Percentiles rank a stretch among this genome's conserved stretches.
Conservation (phyloP, 2,113 vertebrate genomes). For the Grammomys surdaster region DNA sequence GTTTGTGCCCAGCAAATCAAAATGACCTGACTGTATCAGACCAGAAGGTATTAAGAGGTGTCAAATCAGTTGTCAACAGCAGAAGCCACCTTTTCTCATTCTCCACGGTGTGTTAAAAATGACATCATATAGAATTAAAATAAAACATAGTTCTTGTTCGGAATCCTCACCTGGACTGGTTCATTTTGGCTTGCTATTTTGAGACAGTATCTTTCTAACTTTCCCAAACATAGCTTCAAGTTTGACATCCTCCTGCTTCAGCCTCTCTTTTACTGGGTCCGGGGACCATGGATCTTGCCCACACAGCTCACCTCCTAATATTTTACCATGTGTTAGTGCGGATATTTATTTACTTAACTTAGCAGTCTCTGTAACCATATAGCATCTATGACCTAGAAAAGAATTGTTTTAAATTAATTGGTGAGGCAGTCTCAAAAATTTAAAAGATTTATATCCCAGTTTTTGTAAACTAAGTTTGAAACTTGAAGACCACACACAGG, state of each 20-base stretch:
- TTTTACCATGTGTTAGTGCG: slow-evolving; percentile 2
- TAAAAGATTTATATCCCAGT: background rate
- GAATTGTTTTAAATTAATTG: slow-evolving; percentile 20
- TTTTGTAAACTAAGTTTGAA: slow-evolving; percentile 28
- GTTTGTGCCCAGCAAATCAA: background rate
- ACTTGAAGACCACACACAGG: background rate
- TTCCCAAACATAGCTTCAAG: background rate
- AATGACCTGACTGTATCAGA: background rate
- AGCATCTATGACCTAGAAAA: background rate
- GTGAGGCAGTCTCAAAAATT: background rate
- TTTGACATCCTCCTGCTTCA: background rate
- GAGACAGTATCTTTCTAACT: background rate
- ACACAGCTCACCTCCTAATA: background rate
- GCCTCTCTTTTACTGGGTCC: background rate
- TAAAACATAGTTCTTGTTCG: slow-evolving; percentile 2
- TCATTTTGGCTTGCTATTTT: background rate
- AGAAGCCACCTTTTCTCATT: background rate
- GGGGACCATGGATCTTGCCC: background rate
- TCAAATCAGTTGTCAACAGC: background rate
- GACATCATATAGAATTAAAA: background rate
- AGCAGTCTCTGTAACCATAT: background rate
- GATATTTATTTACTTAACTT: background rate
- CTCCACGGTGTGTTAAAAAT: background rate
- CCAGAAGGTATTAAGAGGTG: background rate
- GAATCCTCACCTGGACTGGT: background rate